phyloP scores from a whole-genome alignment of 2,113 vertebrate species.

The Rhineura floridana region DNA sequence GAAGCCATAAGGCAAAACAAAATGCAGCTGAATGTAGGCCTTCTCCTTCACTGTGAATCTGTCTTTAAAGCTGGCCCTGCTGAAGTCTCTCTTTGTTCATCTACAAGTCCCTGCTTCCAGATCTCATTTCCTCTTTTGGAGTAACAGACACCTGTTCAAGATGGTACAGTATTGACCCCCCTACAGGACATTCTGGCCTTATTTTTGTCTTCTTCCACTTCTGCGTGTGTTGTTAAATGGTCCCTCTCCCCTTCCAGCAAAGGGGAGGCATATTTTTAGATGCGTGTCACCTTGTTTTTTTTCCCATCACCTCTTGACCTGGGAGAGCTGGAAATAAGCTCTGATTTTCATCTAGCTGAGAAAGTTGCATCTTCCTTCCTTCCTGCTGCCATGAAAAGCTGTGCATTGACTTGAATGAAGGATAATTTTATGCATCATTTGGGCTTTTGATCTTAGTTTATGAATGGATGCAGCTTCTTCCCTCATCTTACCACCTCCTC shows the following conservation, averaged over 20 bases:
- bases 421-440: constrained; percentile 35
- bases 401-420: constrained; percentile 43
- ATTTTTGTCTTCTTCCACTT: constrained; percentile 12
- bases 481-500: constrained; percentile 44
- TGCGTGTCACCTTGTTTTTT: constrained; percentile 56
- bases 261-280: constrained; percentile 67
- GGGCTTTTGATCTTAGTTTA: constrained; percentile 63
- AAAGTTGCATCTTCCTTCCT: constrained; percentile 76
- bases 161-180: rapidly evolving
- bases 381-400: constrained; percentile 70
- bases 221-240: constrained; percentile 31
- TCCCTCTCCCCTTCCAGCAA: neutral
- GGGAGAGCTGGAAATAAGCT: constrained; percentile 60
- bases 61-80: neutral
- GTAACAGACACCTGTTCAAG: neutral
- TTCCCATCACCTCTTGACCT: constrained; percentile 71
- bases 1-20: neutral
- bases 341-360: constrained; percentile 61
- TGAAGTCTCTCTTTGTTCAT: neutral
- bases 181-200: neutral
- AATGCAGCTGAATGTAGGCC: neutral
- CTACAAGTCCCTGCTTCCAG: constrained; percentile 36
- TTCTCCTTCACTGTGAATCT: neutral
- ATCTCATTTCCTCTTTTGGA: constrained; percentile 29
- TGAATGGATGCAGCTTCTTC: constrained; percentile 55